Evolutionary conservation across 2,113 vertebrate genomes (phyloP).

Genomic region (Carettochelys insculpta): DNA sequence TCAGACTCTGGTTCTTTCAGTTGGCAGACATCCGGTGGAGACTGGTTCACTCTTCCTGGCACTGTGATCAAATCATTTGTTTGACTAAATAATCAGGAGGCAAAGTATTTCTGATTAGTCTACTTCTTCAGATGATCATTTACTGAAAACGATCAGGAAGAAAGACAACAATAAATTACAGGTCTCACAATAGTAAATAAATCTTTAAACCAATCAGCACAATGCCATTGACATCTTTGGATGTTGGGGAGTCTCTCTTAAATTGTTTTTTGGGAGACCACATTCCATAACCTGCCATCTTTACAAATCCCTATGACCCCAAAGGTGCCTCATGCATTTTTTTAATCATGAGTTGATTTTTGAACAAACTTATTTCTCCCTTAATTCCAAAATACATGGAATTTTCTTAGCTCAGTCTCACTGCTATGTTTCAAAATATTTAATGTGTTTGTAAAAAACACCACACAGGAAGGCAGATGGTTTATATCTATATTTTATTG

Average conservation of each 20-base stretch:
- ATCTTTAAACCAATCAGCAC: neutral
- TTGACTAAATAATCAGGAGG: slow-evolving; percentile 58
- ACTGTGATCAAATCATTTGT: slow-evolving; percentile 47
- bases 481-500: neutral
- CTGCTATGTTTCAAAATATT: neutral
- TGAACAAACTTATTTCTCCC: neutral
- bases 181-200: fast-evolving
- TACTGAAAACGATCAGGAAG: neutral
- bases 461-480: neutral
- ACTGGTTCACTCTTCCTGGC: slow-evolving; percentile 51
- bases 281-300: neutral
- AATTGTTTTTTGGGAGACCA: neutral
- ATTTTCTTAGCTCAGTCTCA: neutral
- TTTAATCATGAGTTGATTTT: neutral
- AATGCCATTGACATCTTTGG: neutral
- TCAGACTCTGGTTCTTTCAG: slow-evolving; percentile 62
- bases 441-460: neutral
- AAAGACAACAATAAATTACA: neutral
- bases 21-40: slow-evolving; percentile 64
- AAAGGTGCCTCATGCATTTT: neutral
- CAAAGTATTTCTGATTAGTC: slow-evolving; percentile 54
- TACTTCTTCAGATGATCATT: slow-evolving; percentile 1
- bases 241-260: neutral
- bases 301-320: neutral
- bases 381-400: neutral